Evolutionary conservation across 2,113 vertebrate genomes (phyloP).

Genomic region (Mugil cephalus): DNA sequence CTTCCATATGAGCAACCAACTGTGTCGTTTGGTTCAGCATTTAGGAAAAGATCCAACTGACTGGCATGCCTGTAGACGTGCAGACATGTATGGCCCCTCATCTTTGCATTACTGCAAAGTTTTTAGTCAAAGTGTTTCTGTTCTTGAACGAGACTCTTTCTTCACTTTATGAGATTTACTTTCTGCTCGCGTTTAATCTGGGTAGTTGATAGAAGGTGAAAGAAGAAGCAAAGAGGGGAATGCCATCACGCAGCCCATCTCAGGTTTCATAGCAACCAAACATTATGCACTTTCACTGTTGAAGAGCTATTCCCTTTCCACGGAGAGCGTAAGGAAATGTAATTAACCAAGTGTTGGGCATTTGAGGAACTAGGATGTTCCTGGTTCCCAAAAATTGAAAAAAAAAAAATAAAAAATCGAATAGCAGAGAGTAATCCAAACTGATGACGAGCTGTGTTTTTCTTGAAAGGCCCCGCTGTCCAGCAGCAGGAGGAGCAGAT

Average conservation of each 20-base stretch:
- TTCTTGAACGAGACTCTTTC: too few species aligned
- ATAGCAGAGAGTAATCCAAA: background rate
- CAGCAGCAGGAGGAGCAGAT: constrained; percentile 76
- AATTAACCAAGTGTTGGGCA: background rate
- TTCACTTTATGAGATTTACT: background rate
- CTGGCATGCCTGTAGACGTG: background rate
- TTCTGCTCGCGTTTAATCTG: background rate
- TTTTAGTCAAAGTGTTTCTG: too few species aligned
- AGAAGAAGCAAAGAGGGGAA: background rate
- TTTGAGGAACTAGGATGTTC: background rate
- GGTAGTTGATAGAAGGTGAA: background rate
- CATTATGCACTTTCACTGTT: constrained; percentile 17
- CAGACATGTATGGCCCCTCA: background rate
- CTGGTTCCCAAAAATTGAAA: background rate
- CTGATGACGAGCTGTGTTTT: constrained; percentile 10
- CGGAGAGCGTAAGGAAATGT: background rate
- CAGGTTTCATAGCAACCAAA: background rate
- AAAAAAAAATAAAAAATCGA: background rate
- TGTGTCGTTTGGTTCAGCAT: background rate
- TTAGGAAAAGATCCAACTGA: background rate
- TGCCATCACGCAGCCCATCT: background rate
- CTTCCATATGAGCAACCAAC: background rate
- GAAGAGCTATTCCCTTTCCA: background rate
- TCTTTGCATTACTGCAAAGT: background rate
- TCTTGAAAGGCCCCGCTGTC: constrained; percentile 69